Evolutionary conservation across 2,113 vertebrate genomes (phyloP).

Genomic region (Microcebus griseorufus): DNA sequence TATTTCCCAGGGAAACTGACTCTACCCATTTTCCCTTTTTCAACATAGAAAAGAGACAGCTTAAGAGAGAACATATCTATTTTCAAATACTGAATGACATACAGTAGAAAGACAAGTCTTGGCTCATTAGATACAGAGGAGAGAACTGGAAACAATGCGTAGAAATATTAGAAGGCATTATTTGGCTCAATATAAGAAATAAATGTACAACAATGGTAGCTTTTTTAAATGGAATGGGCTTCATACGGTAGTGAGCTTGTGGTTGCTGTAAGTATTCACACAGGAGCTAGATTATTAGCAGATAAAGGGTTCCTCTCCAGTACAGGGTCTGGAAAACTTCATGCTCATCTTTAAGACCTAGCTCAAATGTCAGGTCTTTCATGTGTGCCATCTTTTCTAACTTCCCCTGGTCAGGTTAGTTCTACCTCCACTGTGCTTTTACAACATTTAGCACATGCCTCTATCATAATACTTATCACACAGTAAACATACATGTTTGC

Average conservation of each 20-base stretch:
- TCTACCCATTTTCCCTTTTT: not conserved
- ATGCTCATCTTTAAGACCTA: not conserved
- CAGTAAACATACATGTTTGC: not conserved
- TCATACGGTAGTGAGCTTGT: not conserved
- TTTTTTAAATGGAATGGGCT: not conserved
- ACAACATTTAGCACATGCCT: not conserved
- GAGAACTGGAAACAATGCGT: not conserved
- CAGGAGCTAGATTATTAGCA: not conserved
- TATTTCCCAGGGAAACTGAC: not conserved
- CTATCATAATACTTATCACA: not conserved
- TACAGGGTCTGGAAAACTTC: not conserved
- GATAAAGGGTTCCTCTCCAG: not conserved
- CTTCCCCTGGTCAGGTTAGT: not conserved
- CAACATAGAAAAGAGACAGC: not conserved
- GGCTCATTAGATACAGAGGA: not conserved
- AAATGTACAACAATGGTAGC: not conserved
- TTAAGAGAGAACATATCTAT: conserved; percentile 8
- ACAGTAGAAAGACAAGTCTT: not conserved
- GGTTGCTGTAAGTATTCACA: not conserved
- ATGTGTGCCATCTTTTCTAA: not conserved
- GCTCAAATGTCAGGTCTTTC: not conserved
- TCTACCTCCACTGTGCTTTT: not conserved
- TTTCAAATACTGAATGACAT: conserved; percentile 26
- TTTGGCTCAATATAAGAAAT: not conserved
- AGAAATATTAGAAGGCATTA: not conserved